Conservation (phyloP, 2,113 vertebrate genomes). For the Rhinolophus sinicus region DNA sequence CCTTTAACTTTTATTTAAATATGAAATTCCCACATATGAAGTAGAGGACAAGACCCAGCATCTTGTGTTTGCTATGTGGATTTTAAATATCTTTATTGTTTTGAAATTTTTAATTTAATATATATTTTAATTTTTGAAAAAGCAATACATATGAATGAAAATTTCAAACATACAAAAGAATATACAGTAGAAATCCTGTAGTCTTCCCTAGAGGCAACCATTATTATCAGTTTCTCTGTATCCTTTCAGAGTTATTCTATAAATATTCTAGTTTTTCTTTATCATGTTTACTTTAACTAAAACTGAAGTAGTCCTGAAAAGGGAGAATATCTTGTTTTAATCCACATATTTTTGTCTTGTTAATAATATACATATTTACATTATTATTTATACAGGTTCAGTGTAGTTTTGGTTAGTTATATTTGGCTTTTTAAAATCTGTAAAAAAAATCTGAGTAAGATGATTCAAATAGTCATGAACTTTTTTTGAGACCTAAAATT, state of each 20-base stretch:
- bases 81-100: background rate
- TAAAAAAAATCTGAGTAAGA: background rate
- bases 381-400: background rate
- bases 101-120: background rate
- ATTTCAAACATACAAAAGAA: background rate
- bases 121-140: background rate
- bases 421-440: background rate
- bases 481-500: background rate
- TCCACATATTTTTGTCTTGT: background rate
- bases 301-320: background rate
- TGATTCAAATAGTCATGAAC: background rate
- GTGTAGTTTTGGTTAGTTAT: background rate
- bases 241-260: background rate
- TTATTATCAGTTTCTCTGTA: background rate
- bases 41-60: background rate
- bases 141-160: background rate
- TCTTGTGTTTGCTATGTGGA: background rate
- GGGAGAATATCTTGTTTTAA: background rate
- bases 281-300: background rate
- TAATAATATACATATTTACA: conserved; percentile 13
- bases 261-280: background rate
- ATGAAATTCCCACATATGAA: background rate
- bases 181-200: background rate
- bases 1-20: background rate
- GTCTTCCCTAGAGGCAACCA: background rate